phyloP scores from a whole-genome alignment of 2,113 vertebrate species.

The Myrmecophaga tridactyla region DNA sequence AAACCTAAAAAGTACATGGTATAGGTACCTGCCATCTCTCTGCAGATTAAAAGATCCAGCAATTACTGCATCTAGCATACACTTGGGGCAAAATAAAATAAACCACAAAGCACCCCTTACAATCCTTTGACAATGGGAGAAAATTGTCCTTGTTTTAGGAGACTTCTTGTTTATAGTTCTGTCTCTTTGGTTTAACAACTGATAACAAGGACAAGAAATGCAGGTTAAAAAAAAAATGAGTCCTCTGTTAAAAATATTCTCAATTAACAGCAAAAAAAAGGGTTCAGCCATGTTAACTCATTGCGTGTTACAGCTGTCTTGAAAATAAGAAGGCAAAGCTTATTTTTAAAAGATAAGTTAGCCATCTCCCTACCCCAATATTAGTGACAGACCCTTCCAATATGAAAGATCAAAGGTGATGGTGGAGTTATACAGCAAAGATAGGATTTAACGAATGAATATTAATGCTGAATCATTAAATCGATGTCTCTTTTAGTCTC shows the following conservation, averaged over 20 bases:
- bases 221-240: constrained; percentile 28
- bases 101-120: neutral
- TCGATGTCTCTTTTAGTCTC: too few relatives aligned
- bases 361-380: too few relatives aligned
- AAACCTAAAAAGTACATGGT: neutral
- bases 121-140: neutral
- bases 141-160: neutral
- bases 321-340: neutral
- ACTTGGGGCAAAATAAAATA: constrained; percentile 22
- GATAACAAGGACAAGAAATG: neutral
- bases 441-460: too few relatives aligned
- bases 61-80: neutral
- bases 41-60: neutral
- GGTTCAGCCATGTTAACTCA: neutral
- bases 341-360: too few relatives aligned
- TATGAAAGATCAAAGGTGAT: too few relatives aligned
- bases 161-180: neutral
- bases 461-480: too few relatives aligned
- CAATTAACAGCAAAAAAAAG: neutral
- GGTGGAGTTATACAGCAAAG: too few relatives aligned
- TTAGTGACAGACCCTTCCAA: too few relatives aligned
- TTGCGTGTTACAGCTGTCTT: neutral
- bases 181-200: neutral
- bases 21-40: neutral
- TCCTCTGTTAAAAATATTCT: constrained; percentile 20